phyloP scores from a whole-genome alignment of 2,888 invertebrate species.

The Brenthis hecate region DNA sequence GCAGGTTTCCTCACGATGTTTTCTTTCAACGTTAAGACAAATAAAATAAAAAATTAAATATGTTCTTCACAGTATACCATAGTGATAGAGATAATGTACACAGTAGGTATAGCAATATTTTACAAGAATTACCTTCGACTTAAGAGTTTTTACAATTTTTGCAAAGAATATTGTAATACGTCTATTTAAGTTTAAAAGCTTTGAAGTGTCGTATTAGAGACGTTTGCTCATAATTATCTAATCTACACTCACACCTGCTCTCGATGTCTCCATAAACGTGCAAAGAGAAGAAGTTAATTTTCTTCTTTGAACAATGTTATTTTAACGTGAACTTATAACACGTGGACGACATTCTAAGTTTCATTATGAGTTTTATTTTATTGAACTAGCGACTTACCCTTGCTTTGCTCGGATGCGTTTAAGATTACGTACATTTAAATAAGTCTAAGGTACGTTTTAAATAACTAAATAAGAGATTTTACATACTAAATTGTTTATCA shows the following conservation, averaged over 20 bases:
- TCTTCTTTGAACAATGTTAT: constrained; percentile 3
- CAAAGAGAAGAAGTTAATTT: constrained; percentile 5
- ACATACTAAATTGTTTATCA: no score
- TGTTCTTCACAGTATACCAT: no score
- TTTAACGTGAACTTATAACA: background rate
- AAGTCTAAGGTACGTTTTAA: background rate
- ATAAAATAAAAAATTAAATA: no score
- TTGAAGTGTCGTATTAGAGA: constrained; percentile 8
- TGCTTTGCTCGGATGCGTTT: no score
- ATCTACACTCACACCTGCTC: background rate
- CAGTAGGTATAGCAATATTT: no score
- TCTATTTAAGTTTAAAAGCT: constrained; percentile 11
- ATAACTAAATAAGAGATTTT: no score
- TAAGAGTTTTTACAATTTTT: background rate
- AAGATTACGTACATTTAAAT: no score
- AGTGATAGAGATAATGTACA: no score
- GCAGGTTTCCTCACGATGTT: no score
- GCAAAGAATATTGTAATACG: background rate
- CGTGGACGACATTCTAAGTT: background rate
- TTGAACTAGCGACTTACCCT: no score
- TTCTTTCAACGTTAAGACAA: no score
- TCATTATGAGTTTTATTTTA: no score
- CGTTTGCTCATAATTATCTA: constrained; percentile 7
- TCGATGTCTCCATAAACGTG: constrained; percentile 3
- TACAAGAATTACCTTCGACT: background rate